phyloP scores from a whole-genome alignment of 2,113 vertebrate genomes.

The Rhinoderma darwinii region DNA sequence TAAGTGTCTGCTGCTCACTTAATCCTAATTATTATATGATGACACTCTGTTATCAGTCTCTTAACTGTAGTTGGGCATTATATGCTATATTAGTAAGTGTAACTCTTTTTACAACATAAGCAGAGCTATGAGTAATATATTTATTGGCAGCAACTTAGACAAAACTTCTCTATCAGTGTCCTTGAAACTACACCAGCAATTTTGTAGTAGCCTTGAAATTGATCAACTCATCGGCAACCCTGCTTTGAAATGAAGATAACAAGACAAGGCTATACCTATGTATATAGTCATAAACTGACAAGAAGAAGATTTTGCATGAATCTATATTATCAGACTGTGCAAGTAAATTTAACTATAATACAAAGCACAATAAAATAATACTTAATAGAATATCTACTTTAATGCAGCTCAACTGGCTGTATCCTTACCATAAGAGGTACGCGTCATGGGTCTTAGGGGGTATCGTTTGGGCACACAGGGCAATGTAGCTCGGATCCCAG shows the following conservation, averaged over 20 bases:
- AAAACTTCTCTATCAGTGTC: slow-evolving; percentile 10
- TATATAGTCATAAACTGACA: not conserved
- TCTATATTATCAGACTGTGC: not conserved
- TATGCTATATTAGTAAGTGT: not conserved
- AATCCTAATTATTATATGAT: slow-evolving; percentile 23
- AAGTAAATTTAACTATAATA: not conserved
- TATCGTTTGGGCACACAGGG: too few species aligned
- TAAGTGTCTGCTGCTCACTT: not conserved
- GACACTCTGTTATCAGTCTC: slow-evolving; percentile 33
- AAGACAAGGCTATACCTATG: not conserved
- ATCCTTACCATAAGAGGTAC: too few species aligned
- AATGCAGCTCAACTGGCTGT: too few species aligned
- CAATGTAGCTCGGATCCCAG: too few species aligned
- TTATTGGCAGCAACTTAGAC: slow-evolving; percentile 28
- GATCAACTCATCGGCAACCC: not conserved
- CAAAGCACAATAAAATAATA: not conserved
- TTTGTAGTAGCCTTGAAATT: slow-evolving; percentile 42
- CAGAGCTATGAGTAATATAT: slow-evolving; percentile 17
- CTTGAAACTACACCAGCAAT: slow-evolving; percentile 31
- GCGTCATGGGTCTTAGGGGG: too few species aligned
- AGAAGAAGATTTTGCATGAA: not conserved
- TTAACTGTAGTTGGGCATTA: not conserved
- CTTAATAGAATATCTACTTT: too few species aligned
- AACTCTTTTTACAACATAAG: slow-evolving; percentile 7
- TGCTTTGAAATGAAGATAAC: slow-evolving; percentile 46